Evolutionary conservation across 2,797 vertebrate species (phyloP), one percentile per base, ranked within the genome.

Genomic region (Rhabdomys pumilio): DNA sequence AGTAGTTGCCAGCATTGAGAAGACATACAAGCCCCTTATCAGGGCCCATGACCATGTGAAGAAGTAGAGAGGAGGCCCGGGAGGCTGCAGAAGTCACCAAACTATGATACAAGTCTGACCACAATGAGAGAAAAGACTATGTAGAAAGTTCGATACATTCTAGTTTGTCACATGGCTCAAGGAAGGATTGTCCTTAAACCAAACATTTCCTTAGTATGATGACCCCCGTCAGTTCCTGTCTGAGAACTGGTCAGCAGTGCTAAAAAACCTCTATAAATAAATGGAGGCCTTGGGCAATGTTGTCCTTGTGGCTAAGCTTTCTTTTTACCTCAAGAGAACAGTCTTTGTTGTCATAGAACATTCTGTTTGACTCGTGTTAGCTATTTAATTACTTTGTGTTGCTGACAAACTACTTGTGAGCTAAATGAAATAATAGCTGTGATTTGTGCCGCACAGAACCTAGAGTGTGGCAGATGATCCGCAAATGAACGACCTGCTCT

Each of bases 341-440:
- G 31, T 73, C 22, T 87, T 95, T 92, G 75, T 34, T 50, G n/a
- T 96, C 57, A 91, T 79, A 96, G 88, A 79, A 93, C 93, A 82
- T 24, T 90, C 31, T 59, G 53, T 31, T 57, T 93, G 61, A 92
- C 57, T 91, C 34, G 1, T 94, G 57, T 96, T 80, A 84, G 80
- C 20, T 59, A 92, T 47, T 95, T 84, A 89, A 81, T 85, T 91
- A 83, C 93, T 96, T 91, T 67, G 15, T 91, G 75, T 31, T 50
- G 59, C 31, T 92, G 38, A 10, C 13, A 95, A 80, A 80, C 87
- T 93, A 89, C 20, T 81, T 65, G 47, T 14, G 44, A 59, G 50
- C 88, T 92, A 92, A 85, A 83, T 93, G 50, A 94, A 96, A 73
- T 80, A 83, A 80, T 59, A 95, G 50, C 41, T 76, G 15, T 81